Conservation (phyloP, 2,113 vertebrate species). For the Cardinalis cardinalis region DNA sequence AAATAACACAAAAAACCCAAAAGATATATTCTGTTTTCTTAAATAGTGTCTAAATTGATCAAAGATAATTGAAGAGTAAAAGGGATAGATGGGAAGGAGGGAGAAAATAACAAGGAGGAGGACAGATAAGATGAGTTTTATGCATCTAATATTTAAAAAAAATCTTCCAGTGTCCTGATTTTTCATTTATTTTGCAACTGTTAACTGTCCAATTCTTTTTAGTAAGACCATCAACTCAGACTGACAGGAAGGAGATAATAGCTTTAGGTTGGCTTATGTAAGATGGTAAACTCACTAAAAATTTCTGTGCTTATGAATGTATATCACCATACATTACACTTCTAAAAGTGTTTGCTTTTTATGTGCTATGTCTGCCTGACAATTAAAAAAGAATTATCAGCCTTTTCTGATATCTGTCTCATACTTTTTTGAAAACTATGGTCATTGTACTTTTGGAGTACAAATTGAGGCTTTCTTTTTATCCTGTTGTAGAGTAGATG, state of each 20-base stretch:
- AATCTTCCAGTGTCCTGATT: background rate
- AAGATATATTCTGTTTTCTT: background rate
- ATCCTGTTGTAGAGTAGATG: background rate
- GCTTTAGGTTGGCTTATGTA: background rate
- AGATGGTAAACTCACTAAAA: background rate
- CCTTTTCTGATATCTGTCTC: background rate
- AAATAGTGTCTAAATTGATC: background rate
- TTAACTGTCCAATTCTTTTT: background rate
- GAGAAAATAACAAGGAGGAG: background rate
- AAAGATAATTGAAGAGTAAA: background rate
- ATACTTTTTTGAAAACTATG: background rate
- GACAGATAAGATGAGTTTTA: background rate
- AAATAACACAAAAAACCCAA: background rate
- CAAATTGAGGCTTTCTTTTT: background rate
- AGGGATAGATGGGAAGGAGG: background rate
- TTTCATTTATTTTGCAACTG: background rate
- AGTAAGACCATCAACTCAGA: background rate
- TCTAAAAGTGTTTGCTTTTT: background rate
- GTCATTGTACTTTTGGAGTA: background rate
- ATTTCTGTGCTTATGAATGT: background rate
- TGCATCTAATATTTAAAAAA: background rate
- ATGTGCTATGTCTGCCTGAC: background rate
- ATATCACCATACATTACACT: accelerated
- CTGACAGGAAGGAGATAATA: background rate
- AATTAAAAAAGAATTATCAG: background rate